These are phyloP conservation scores for Dryobates pubescens DNA, from an alignment of 2,797 vertebrate species.

Conservation along the genomic window DNA sequence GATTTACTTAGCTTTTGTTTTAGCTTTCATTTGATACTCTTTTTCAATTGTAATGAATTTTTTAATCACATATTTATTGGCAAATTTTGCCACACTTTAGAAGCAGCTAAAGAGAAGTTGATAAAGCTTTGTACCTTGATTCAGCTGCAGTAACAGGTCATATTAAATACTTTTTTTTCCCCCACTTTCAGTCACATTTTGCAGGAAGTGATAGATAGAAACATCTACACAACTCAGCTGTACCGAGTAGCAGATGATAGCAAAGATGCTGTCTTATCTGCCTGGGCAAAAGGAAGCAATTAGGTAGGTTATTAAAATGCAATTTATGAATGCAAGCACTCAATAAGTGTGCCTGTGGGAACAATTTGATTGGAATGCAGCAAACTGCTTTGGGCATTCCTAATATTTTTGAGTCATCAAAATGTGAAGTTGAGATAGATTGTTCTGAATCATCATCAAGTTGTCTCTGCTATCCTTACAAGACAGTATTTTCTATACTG, in stretches of 20 bases:
- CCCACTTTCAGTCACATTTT: slow-evolving; percentile 4
- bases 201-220: slow-evolving; percentile 1
- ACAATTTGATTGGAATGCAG: slow-evolving; percentile 69
- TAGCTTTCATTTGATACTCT: neutral
- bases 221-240: slow-evolving; percentile 10
- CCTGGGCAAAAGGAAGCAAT: slow-evolving; percentile 51
- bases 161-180: neutral
- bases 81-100: neutral
- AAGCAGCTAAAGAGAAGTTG: neutral
- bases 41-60: slow-evolving; percentile 2
- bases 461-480: neutral
- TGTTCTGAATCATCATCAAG: neutral
- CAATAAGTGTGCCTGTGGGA: slow-evolving; percentile 53
- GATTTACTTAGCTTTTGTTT: neutral
- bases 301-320: slow-evolving; percentile 67
- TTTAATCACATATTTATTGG: slow-evolving; percentile 17
- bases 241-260: neutral
- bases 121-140: neutral
- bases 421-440: slow-evolving; percentile 2
- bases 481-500: neutral
- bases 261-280: slow-evolving; percentile 32
- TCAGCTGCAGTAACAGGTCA: neutral
- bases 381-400: slow-evolving; percentile 66
- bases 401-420: neutral
- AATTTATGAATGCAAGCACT: slow-evolving; percentile 71